Evolutionary conservation across 2,797 vertebrate genomes (phyloP).

Genomic region (Sternarchorhynchus goeldii): DNA sequence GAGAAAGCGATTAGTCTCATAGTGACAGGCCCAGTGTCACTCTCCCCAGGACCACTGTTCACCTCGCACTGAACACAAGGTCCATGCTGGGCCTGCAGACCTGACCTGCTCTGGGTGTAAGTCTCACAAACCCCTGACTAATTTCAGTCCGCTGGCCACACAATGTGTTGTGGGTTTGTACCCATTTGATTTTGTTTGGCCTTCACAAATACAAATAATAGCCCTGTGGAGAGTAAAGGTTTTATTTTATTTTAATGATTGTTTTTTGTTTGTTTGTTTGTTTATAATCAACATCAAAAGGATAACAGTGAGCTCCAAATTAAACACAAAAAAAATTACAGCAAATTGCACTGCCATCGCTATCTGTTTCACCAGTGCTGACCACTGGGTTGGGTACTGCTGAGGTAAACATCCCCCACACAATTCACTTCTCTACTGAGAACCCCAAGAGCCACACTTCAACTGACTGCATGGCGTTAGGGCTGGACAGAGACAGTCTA

Average conservation of each 20-base stretch:
- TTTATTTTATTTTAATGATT: too few species aligned
- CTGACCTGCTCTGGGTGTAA: slow-evolving; percentile 50
- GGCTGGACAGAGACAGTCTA: slow-evolving; percentile 68
- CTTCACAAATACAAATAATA: not conserved
- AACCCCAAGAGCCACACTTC: slow-evolving; percentile 61
- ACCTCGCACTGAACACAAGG: slow-evolving; percentile 54
- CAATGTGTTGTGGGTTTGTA: slow-evolving; percentile 6
- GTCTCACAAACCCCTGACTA: slow-evolving; percentile 44
- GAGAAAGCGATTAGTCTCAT: slow-evolving; percentile 64
- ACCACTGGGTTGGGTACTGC: slow-evolving; percentile 42
- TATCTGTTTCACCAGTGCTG: slow-evolving; percentile 45
- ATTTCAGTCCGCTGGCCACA: slow-evolving; percentile 38
- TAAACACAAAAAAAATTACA: too few species aligned
- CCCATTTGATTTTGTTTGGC: not conserved
- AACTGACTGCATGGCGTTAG: slow-evolving; percentile 70
- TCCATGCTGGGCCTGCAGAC: slow-evolving; percentile 54
- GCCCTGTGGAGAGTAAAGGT: not conserved
- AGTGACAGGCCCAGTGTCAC: slow-evolving; percentile 59
- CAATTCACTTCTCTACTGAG: slow-evolving; percentile 55
- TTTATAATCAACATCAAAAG: too few species aligned
- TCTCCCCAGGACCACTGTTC: slow-evolving; percentile 50
- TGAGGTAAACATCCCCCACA: slow-evolving; percentile 59
- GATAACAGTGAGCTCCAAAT: too few species aligned
- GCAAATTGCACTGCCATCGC: slow-evolving; percentile 52
- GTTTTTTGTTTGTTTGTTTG: too few species aligned